Conservation (phyloP, 2,797 vertebrate species). For the Hippoglossus hippoglossus region DNA sequence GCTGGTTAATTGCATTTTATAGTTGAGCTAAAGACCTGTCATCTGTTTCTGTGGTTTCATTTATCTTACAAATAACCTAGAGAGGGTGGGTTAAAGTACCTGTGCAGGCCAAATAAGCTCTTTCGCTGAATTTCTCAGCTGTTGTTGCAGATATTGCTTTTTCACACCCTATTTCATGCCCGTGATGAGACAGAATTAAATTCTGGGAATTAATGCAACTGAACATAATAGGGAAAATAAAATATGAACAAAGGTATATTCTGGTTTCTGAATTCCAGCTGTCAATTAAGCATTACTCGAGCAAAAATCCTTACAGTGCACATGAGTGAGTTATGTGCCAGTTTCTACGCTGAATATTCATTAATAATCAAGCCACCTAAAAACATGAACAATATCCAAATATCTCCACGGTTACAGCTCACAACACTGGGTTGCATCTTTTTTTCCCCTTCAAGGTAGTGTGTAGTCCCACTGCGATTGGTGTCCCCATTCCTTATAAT, state of each 20-base stretch:
- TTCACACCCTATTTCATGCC: slow-evolving; percentile 61
- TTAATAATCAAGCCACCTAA: slow-evolving; percentile 46
- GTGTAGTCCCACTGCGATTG: slow-evolving; percentile 78
- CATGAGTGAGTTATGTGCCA: slow-evolving; percentile 34
- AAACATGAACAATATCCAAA: slow-evolving; percentile 46
- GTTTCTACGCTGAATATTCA: slow-evolving; percentile 48
- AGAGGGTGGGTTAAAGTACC: slow-evolving; percentile 80
- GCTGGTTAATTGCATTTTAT: slow-evolving; percentile 95
- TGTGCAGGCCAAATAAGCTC: slow-evolving; percentile 74
- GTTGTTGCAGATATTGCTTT: slow-evolving; percentile 53
- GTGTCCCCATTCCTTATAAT: slow-evolving; percentile 86
- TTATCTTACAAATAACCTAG: slow-evolving; percentile 87
- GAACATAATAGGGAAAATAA: slow-evolving; percentile 45
- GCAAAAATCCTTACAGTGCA: slow-evolving; percentile 9
- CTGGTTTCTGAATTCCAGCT: slow-evolving; percentile 38
- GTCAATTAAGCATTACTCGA: slow-evolving; percentile 23
- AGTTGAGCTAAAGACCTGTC: slow-evolving; percentile 89
- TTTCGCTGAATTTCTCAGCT: slow-evolving; percentile 46
- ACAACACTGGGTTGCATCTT: slow-evolving; percentile 35
- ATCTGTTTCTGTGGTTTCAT: slow-evolving; percentile 87
- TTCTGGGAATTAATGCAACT: slow-evolving; percentile 56
- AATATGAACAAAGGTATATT: slow-evolving; percentile 44
- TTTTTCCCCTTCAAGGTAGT: slow-evolving; percentile 62
- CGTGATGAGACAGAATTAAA: slow-evolving; percentile 58
- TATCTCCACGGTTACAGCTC: slow-evolving; percentile 30